Conservation (phyloP, 2,888 invertebrate genomes). For the Cyclophora albipunctata region DNA sequence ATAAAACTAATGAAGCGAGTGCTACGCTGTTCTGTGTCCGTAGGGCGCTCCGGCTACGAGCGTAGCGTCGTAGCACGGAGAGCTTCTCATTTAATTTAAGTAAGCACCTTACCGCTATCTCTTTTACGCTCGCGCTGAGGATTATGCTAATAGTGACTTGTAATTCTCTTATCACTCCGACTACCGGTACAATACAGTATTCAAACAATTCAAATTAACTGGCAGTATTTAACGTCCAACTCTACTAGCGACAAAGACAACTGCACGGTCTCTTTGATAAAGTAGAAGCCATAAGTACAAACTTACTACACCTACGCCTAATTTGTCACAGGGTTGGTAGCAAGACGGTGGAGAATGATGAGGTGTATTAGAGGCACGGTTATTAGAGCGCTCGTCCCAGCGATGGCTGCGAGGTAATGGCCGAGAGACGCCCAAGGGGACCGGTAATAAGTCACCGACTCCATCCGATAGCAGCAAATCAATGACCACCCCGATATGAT, state of each 20-base stretch:
- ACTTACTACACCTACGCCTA: slow-evolving; percentile 67
- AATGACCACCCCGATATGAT: slow-evolving; percentile 71
- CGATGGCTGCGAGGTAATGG: slow-evolving; percentile 46
- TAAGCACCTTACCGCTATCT: slow-evolving; percentile 74
- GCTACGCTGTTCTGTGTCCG: slow-evolving; percentile 18
- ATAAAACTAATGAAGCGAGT: slow-evolving; percentile 32
- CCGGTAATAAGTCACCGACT: slow-evolving; percentile 61
- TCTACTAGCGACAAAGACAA: slow-evolving; percentile 1
- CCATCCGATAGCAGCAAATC: slow-evolving; percentile 66
- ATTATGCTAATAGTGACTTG: slow-evolving; percentile 67
- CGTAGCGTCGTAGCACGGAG: slow-evolving; percentile 21
- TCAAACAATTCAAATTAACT: slow-evolving; percentile 23
- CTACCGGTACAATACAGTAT: slow-evolving; percentile 40
- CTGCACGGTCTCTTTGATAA: slow-evolving; percentile 22
- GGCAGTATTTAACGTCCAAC: background rate
- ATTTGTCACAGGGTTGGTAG: slow-evolving; percentile 76
- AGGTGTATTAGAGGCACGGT: slow-evolving; percentile 51
- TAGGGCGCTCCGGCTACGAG: slow-evolving; percentile 21
- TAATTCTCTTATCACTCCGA: slow-evolving; percentile 68
- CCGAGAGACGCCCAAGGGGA: slow-evolving; percentile 50
- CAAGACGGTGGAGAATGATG: slow-evolving; percentile 45
- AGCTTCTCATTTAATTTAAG: slow-evolving; percentile 55
- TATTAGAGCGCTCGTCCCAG: slow-evolving; percentile 27
- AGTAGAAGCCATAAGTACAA: slow-evolving; percentile 31
- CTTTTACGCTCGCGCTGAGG: slow-evolving; percentile 56